Evolutionary conservation across 1,140 invertebrate species (phyloP).

Genomic region (Nasonia giraulti): DNA sequence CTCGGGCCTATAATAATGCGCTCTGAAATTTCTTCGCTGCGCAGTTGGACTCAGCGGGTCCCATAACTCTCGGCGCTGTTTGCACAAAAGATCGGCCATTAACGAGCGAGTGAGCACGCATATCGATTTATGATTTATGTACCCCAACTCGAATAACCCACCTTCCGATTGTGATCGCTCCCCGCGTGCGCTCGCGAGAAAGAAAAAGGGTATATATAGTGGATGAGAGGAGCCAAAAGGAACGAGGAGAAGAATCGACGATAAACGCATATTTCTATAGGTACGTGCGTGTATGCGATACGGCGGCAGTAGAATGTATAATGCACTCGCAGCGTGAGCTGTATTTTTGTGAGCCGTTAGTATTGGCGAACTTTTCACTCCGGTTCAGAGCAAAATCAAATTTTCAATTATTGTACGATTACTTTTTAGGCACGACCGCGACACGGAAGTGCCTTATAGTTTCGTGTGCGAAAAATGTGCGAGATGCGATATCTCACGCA

Average conservation of each 20-base stretch:
- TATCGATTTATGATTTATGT: constrained; percentile 13
- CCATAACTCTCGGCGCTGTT: constrained; percentile 31
- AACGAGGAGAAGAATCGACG: neutral
- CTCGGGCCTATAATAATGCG: constrained; percentile 2
- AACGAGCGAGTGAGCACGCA: neutral
- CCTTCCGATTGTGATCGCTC: constrained; percentile 10
- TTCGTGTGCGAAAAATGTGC: no score
- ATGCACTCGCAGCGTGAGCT: neutral
- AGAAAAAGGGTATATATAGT: neutral
- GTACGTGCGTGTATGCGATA: neutral
- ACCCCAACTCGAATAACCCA: neutral
- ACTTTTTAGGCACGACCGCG: no score
- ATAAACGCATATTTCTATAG: neutral
- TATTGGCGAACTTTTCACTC: neutral
- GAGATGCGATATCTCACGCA: no score
- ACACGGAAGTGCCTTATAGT: no score
- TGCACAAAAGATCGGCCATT: constrained; percentile 38
- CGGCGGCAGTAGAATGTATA: neutral
- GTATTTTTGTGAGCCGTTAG: neutral
- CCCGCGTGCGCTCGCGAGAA: neutral
- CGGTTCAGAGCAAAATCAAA: no score
- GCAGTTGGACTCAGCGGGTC: constrained; percentile 11
- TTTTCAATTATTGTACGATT: no score
- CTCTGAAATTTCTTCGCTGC: constrained; percentile 15
- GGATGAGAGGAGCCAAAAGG: neutral